These are phyloP conservation scores for Noturus placidus DNA, from an alignment of 2,113 vertebrate species.

Conservation along the genomic window DNA sequence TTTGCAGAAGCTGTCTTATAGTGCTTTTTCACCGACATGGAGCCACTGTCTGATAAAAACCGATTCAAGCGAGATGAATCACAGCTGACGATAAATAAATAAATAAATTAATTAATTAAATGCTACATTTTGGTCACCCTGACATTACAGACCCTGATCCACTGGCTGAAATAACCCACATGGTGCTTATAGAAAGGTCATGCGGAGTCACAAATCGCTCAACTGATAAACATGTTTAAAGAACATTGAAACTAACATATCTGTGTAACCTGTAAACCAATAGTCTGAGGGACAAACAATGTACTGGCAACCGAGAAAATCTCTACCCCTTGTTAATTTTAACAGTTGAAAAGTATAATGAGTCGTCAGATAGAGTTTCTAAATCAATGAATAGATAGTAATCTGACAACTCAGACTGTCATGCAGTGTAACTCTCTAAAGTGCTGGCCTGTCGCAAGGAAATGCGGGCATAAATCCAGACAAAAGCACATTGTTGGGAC, in stretches of 20 bases:
- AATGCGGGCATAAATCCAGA: background rate
- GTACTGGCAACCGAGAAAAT: background rate
- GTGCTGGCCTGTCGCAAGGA: background rate
- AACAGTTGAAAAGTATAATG: background rate
- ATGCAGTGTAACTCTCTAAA: background rate
- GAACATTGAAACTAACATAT: background rate
- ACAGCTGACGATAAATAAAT: background rate
- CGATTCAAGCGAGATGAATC: background rate
- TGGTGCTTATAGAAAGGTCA: background rate
- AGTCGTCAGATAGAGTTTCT: background rate
- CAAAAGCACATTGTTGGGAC: background rate
- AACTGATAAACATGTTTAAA: background rate
- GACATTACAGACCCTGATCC: background rate
- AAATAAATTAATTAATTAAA: background rate
- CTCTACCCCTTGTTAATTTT: background rate
- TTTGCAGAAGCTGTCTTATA: background rate
- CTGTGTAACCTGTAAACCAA: background rate
- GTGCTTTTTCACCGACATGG: slow-evolving; percentile 12
- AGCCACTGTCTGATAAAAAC: slow-evolving; percentile 1
- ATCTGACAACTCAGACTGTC: background rate
- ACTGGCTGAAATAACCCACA: background rate
- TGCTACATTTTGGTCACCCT: background rate
- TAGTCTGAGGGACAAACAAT: background rate
- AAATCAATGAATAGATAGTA: background rate
- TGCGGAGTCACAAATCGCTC: background rate